Evolutionary conservation across 2,888 invertebrate genomes (phyloP), one percentile per base, ranked within the genome.

Genomic region (Sturmia bella): DNA sequence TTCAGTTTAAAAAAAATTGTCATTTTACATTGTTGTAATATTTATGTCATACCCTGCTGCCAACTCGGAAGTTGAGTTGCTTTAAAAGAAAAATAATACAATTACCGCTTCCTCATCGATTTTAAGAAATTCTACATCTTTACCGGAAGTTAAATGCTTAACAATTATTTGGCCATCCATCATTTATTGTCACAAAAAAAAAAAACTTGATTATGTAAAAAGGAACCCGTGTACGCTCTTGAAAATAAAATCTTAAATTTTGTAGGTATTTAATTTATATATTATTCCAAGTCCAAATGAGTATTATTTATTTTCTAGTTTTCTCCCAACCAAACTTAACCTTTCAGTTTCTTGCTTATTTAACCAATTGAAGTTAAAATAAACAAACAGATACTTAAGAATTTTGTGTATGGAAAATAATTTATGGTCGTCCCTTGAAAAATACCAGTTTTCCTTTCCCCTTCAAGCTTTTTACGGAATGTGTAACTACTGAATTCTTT

Each of bases 361-460:
- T 11, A 63, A 43, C 24, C n/a, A 48, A 3, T 41, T 57, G 3
- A 27, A 41, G 21, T 66, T 78, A 66, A 80, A 74, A 80, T 57
- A 80, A 74, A 80, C 74, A 80, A 74, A 80, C 74, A 80, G 69
- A 63, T 74, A 74, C 63, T 64, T 69, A 6, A 68, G n/a, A 63
- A 12, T 59, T 43, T 41, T 48, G 32, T 17, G 0, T 21, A 17
- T 39, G 15, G 12, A 1, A 72, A 59, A 66, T 50, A 43, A 76
- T 45, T 69, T 52, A 45, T 61, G 5, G 9, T 48, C 15, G 24
- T 64, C 1, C 12, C 15, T 37, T 41, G 1, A n/a, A n/a, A 17
- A 64, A 19, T 48, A 63, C 41, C n/a, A 64, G 56, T 70, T 52
- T 72, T 78, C 21, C 50, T n/a, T n/a, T n/a, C 68, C 61, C 41